A percentile compares a stretch with the other conserved stretches of the same genome.
phyloP scores from a whole-genome alignment of 2,888 invertebrate genomes.

The Lycaena phlaeas region DNA sequence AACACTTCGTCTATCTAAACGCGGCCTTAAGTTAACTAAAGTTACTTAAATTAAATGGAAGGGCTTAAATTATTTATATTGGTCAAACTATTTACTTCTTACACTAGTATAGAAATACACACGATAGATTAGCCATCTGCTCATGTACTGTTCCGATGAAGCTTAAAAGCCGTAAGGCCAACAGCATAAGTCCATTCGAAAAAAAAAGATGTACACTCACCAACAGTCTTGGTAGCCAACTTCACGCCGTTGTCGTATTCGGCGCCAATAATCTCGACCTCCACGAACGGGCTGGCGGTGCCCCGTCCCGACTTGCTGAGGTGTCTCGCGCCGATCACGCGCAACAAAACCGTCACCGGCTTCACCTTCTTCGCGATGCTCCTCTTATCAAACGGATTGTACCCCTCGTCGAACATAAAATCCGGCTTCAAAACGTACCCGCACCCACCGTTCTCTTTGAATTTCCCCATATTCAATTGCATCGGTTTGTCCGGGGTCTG shows the following conservation, averaged over 20 bases:
- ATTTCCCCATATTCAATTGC: conserved; percentile 96
- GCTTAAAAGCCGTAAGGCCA: too few species aligned
- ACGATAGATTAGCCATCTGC: too few species aligned
- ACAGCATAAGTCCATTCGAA: too few species aligned
- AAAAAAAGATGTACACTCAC: too few species aligned
- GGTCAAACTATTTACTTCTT: too few species aligned
- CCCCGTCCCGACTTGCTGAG: conserved; percentile 87
- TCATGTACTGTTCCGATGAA: too few species aligned
- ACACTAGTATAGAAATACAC: too few species aligned
- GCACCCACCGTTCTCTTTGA: conserved; percentile 92
- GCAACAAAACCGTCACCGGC: conserved; percentile 76
- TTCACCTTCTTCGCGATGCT: conserved; percentile 53
- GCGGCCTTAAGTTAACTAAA: too few species aligned
- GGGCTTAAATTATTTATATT: too few species aligned
- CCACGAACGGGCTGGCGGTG: conserved; percentile 91
- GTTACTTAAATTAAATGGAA: too few species aligned
- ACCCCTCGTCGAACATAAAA: conserved; percentile 86
- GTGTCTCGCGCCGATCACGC: conserved; percentile 92
- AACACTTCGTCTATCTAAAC: too few species aligned
- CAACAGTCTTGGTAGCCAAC: conserved; percentile 86
- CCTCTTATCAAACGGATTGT: conserved; percentile 82
- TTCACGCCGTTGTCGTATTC: conserved; percentile 89
- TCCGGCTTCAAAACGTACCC: conserved; percentile 94
- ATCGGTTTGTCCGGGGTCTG: conserved; percentile 96
- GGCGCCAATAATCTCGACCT: conserved; percentile 91